These are phyloP conservation scores for Gallinago undulata DNA, from an alignment of 2,113 vertebrate genomes.

Conservation along the genomic window DNA sequence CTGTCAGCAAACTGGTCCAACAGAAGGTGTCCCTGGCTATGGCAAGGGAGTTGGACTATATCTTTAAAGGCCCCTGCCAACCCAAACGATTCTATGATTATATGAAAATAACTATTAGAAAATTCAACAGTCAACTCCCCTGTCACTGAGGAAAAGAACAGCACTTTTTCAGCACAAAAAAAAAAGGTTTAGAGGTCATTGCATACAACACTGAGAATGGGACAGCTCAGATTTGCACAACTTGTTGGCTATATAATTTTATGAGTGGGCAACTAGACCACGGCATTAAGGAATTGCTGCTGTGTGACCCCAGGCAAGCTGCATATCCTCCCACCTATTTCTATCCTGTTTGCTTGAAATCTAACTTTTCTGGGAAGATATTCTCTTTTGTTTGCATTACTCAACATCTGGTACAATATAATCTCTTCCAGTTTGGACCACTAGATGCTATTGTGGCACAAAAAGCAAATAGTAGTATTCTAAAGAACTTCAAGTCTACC, in stretches of 20 bases:
- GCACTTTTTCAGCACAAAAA: not conserved
- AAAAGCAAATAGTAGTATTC: not conserved
- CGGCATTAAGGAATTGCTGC: not conserved
- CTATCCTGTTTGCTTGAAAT: not conserved
- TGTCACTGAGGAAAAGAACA: not conserved
- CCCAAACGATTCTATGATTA: not conserved
- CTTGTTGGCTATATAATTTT: not conserved
- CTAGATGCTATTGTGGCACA: not conserved
- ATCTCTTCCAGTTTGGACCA: not conserved
- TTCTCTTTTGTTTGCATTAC: not conserved
- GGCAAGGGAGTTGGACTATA: not conserved
- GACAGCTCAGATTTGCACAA: not conserved
- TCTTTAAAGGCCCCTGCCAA: not conserved
- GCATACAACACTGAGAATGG: not conserved
- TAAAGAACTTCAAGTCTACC: not conserved
- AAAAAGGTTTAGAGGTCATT: not conserved
- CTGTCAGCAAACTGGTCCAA: not conserved
- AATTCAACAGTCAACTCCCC: not conserved
- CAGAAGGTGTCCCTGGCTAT: not conserved
- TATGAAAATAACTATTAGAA: not conserved
- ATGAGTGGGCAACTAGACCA: not conserved
- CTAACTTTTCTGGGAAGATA: not conserved
- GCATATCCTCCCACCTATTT: not conserved
- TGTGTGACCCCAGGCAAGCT: not conserved
- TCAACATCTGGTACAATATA: not conserved